Evolutionary conservation across 2,888 invertebrate species (phyloP), one percentile per base, ranked within the genome.

Genomic region (Microctonus hyperodae): DNA sequence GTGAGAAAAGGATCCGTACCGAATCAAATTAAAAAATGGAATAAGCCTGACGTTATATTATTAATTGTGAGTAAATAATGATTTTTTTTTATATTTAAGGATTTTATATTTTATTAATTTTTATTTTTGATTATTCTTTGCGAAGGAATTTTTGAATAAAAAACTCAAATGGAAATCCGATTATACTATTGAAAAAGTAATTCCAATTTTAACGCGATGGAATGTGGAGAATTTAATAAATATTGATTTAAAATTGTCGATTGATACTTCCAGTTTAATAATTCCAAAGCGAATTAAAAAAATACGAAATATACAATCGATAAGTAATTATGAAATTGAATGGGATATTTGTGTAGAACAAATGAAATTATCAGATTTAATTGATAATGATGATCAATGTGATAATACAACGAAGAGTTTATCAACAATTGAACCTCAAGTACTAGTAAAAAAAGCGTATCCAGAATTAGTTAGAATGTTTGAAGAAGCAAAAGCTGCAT

Each of bases 161-260:
- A 88, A 90, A 75, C 81, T 94, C 61, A 88, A 88, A 71, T 95
- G 95, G 95, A 87, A 90, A 2, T 89, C 91, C 77, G 86, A 90
- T 33, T 94, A 94, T 79, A 88, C 91, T 44, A 90, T 93, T 71
- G 90, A 91, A 76, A 94, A 94, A 81, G 90, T 93, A 73, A 85
- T 94, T 66, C 92, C 93, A 0, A 79, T 95, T 51, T 80, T 91
- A 23, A 92, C 92, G 0, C 88, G 93, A 73, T 94, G 93, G 93
- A 92, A 93, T 77, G 83, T 92, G 28, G 81, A 87, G 69, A 86
- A 88, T 83, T 75, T 82, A 9, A 75, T 76, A 23, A 53, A 69
- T 35, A 71, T 81, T 35, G 71, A 77, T 2, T 33, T 64, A 0
- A 72, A 74, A 16, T 55, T 69, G 40, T 75, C 75, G 9, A 67